Conservation (phyloP, 2,113 vertebrate species). For the Gasterosteus aculeatus region DNA sequence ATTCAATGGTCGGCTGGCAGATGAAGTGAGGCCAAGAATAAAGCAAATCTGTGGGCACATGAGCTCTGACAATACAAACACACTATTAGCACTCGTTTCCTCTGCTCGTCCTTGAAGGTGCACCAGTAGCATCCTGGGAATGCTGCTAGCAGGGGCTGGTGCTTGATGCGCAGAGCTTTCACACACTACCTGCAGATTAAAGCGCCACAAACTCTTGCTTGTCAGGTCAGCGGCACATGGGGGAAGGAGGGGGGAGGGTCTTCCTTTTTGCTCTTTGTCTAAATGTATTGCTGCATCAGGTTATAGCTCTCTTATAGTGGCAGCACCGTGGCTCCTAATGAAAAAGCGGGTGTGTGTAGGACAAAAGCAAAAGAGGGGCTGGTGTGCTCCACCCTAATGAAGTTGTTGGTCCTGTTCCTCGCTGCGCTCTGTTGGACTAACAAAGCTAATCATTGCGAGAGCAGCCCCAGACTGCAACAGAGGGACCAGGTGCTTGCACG, state of each 20-base stretch:
- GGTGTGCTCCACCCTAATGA: conserved; percentile 67
- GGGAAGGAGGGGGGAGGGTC: conserved; percentile 20
- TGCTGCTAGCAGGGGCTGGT: background rate
- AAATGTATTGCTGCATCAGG: conserved; percentile 31
- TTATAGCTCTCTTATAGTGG: conserved; percentile 36
- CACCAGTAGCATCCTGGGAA: conserved; percentile 19
- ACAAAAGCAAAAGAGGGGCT: conserved; percentile 46
- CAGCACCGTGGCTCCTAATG: conserved; percentile 5
- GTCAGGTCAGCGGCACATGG: too few relatives aligned
- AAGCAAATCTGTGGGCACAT: conserved; percentile 70
- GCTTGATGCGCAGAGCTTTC: conserved; percentile 15
- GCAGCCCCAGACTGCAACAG: conserved; percentile 69
- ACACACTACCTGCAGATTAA: conserved; percentile 39
- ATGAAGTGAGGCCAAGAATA: conserved; percentile 74
- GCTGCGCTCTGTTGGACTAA: conserved; percentile 74
- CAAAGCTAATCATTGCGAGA: conserved; percentile 76
- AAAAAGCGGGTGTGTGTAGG: conserved; percentile 52
- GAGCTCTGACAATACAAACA: conserved; percentile 64
- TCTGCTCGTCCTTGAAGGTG: conserved; percentile 60
- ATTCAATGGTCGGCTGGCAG: conserved; percentile 74
- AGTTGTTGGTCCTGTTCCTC: conserved; percentile 75
- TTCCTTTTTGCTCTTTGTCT: conserved; percentile 9
- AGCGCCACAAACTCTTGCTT: conserved; percentile 40
- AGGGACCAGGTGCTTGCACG: conserved; percentile 74
- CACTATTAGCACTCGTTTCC: conserved; percentile 57